Conservation (phyloP, 2,888 invertebrate species). For the Melipona beecheii region DNA sequence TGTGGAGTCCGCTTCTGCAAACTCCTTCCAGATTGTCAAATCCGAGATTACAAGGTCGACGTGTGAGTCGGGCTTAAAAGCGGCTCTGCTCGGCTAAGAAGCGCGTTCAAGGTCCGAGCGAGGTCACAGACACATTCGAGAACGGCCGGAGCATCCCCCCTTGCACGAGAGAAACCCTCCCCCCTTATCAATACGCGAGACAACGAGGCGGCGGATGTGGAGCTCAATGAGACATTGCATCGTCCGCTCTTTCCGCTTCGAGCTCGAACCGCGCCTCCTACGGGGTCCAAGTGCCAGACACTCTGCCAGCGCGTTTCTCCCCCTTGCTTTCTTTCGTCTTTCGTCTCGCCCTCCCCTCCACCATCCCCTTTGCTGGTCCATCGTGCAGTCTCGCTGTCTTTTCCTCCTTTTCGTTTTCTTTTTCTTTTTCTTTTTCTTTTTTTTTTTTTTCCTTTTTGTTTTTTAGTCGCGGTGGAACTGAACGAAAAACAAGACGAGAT, state of each 20-base stretch:
- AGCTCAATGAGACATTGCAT: conserved; percentile 49
- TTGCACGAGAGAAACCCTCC: conserved; percentile 50
- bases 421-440: too few species aligned
- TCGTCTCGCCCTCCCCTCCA: background rate
- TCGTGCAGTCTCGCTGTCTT: background rate
- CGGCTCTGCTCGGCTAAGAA: conserved; percentile 48
- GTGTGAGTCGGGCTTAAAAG: conserved; percentile 52
- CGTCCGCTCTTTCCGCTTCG: conserved; percentile 47
- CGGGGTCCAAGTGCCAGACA: conserved; percentile 11
- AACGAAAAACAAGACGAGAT: background rate
- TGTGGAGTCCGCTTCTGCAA: too few species aligned
- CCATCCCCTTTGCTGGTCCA: too few species aligned
- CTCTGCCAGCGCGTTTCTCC: conserved; percentile 20
- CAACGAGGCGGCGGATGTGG: conserved; percentile 59
- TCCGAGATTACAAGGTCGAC: background rate
- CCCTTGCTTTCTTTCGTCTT: too few species aligned
- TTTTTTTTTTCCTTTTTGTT: too few species aligned
- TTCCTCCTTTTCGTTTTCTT: background rate
- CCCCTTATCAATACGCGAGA: conserved; percentile 55
- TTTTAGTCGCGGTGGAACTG: background rate
- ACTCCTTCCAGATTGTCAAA: too few species aligned
- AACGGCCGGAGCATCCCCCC: conserved; percentile 50
- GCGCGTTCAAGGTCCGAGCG: conserved; percentile 77
- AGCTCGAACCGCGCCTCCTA: conserved; percentile 15
- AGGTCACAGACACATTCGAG: conserved; percentile 74